Conservation (phyloP, 2,888 invertebrate genomes). For the Blomia tropicalis region DNA sequence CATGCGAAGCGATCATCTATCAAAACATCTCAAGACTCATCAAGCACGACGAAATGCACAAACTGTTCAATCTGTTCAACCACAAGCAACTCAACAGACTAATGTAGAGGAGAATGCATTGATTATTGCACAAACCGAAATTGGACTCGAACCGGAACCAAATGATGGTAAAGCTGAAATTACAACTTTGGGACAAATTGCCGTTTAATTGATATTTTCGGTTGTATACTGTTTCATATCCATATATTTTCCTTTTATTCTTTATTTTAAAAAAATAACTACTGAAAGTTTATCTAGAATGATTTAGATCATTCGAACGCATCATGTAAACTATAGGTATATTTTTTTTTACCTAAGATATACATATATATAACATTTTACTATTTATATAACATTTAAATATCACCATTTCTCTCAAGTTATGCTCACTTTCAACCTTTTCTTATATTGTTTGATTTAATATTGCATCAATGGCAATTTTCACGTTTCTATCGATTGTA, state of each 20-base stretch:
- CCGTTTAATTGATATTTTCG: not conserved
- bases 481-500: too few species aligned
- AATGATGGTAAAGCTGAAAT: not conserved
- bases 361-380: too few species aligned
- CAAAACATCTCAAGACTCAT: conserved; percentile 92
- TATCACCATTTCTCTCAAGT: too few species aligned
- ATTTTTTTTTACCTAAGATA: too few species aligned
- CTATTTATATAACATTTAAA: too few species aligned
- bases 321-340: too few species aligned
- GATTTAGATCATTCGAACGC: too few species aligned
- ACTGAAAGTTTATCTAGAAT: not conserved
- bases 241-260: not conserved
- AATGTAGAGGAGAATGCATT: not conserved
- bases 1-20: conserved; percentile 91
- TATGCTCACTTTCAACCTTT: too few species aligned
- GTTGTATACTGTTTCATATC: not conserved
- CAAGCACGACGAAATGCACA: conserved; percentile 27
- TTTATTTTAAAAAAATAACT: not conserved
- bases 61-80: not conserved
- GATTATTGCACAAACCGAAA: conserved; percentile 3
- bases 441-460: too few species aligned
- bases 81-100: not conserved
- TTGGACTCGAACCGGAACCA: not conserved
- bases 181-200: not conserved
- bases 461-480: too few species aligned